Evolutionary conservation across 2,888 invertebrate species (phyloP).

Genomic region (Quadroppia sp.): DNA sequence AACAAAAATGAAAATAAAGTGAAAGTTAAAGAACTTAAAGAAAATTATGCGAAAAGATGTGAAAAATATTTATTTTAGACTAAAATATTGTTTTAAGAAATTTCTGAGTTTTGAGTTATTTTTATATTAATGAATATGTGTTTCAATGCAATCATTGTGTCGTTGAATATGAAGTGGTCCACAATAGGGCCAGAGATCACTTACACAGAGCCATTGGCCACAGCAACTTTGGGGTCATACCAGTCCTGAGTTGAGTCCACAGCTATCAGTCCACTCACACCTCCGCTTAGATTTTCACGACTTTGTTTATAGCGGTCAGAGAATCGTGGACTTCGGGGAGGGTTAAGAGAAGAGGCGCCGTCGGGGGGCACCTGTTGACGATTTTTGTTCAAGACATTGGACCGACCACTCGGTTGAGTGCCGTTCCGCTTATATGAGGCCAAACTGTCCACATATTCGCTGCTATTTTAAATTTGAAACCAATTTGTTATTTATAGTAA

Average conservation of each 20-base stretch:
- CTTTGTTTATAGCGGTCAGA: conserved; percentile 34
- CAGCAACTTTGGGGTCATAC: conserved; percentile 34
- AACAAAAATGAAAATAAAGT: not conserved
- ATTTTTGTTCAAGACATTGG: conserved; percentile 35
- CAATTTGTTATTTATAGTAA: too few species aligned
- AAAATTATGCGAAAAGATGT: not conserved
- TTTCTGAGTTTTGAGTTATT: not conserved
- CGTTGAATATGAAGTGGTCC: not conserved
- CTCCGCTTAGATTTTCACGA: conserved; percentile 6
- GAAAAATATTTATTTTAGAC: conserved; percentile 16
- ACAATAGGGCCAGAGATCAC: not conserved
- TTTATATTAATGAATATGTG: not conserved
- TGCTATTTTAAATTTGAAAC: not conserved
- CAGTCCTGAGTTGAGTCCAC: conserved; percentile 37
- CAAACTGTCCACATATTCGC: conserved; percentile 43
- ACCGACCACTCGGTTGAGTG: conserved; percentile 30
- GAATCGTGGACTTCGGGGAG: conserved; percentile 47
- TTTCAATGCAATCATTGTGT: not conserved
- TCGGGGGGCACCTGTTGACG: conserved; percentile 48
- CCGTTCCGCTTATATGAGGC: conserved; percentile 42
- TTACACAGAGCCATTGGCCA: conserved; percentile 35
- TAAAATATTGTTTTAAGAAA: not conserved
- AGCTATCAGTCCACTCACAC: not conserved
- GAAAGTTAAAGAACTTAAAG: conserved; percentile 5
- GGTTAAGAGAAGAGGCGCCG: conserved; percentile 48